A percentile compares a stretch with the other conserved stretches of the same genome.
Conservation (phyloP, 1,140 invertebrate genomes). For the Bursaphelenchus mucronatus region DNA sequence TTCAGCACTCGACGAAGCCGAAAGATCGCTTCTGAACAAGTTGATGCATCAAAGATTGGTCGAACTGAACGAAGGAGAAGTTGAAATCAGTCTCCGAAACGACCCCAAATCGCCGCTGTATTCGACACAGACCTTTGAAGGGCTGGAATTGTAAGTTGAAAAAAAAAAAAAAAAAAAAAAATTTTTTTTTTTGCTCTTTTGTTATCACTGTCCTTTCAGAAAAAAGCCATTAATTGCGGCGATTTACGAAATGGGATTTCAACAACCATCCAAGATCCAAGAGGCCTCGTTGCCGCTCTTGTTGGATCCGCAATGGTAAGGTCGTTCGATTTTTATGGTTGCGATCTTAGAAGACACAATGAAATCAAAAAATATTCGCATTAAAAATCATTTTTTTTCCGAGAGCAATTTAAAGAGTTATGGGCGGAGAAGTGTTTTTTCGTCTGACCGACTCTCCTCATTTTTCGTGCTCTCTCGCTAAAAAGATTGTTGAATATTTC, state of each 20-base stretch:
- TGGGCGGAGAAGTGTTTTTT: too few relatives aligned
- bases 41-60: constrained; percentile 43
- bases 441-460: too few relatives aligned
- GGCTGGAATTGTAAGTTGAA: constrained; percentile 32
- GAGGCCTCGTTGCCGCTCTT: constrained; percentile 89
- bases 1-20: constrained; percentile 22
- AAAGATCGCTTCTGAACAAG: constrained; percentile 44
- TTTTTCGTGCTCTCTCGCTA: too few relatives aligned
- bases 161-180: constrained; percentile 19
- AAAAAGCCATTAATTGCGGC: constrained; percentile 40
- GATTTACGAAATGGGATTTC: constrained; percentile 79
- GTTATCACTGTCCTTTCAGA: constrained; percentile 30
- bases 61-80: constrained; percentile 35
- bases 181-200: constrained; percentile 1
- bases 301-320: constrained; percentile 73
- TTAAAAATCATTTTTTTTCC: too few relatives aligned
- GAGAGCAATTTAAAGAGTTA: too few relatives aligned
- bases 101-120: constrained; percentile 50
- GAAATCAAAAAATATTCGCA: too few relatives aligned
- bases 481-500: too few relatives aligned
- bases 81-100: constrained; percentile 38
- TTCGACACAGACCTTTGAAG: constrained; percentile 47
- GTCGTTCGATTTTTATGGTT: constrained; percentile 18
- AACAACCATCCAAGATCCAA: constrained; percentile 94
- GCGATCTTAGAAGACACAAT: background rate